Base-by-base conservation (phyloP, 2,113 vertebrate species). In the Channa maculata region DNA sequence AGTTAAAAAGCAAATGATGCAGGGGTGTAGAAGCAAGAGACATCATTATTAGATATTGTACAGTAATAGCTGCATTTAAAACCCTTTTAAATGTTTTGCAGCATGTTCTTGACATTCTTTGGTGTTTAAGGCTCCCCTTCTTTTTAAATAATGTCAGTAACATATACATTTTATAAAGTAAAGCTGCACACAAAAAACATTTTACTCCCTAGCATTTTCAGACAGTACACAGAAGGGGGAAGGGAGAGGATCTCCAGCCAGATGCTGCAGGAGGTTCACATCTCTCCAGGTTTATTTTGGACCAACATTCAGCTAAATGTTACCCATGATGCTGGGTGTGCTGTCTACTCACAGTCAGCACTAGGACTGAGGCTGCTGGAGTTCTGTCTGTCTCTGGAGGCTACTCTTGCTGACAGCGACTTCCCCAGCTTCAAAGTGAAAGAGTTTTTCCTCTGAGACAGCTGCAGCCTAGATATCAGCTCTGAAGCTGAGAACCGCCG, bases 401-500 rank as follows among this genome's bases (percentile, higher is more conserved):
- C 71, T 0, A 92, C 94, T 24, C 94, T 93, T 59, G 95, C 92
- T 3, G 95, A 94, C 3, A 95, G 89, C 0, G 95, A 96, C 70
- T 96, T 95, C 36, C 95, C 95, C 67, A 97, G 88, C 71, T 95
- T 95, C 71, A 96, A 75, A 7, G 96, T 94, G 80, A 95, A 95
- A 36, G 95, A 95, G 86, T 86, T 94, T 80, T 94, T 95, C 66
- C 92, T 94, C 64, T 95, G 95, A 4, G 94, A 94, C 14, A 96
- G 94, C 86, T 97, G 96, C n/a, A 97, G 92, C 53, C 95, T 92
- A 3, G 94, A 96, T 85, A 97, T 96, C 33, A 97, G 93, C 62
- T 97, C 96, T 0, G 96, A 96, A 9, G 96, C 96, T 0, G 96
- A 97, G 93, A 97, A 96, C n/a, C 96, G 94, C 62, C 96, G 89